These are phyloP conservation scores for Cenopis cana DNA, from an alignment of 2,888 invertebrate species.

Conservation along the genomic window DNA sequence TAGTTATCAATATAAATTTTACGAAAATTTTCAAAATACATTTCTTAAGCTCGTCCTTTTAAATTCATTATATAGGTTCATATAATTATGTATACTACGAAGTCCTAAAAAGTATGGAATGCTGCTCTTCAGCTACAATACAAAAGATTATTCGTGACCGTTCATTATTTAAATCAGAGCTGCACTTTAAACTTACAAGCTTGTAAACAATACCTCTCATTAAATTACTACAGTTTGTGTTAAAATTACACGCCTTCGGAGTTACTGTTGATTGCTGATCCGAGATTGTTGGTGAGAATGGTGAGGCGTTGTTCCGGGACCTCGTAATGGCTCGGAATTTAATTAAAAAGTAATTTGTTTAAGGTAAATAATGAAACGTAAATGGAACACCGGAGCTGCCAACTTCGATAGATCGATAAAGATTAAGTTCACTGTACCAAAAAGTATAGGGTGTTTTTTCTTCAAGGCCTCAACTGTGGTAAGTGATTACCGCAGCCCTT, in stretches of 20 bases:
- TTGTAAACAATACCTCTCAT: constrained; percentile 14
- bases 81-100: too few relatives aligned
- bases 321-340: constrained; percentile 29
- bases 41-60: too few relatives aligned
- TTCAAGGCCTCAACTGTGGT: neutral
- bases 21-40: too few relatives aligned
- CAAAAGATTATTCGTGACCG: too few relatives aligned
- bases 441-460: neutral
- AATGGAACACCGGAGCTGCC: constrained; percentile 16
- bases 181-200: neutral
- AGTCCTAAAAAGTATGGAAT: too few relatives aligned
- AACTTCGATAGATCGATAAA: neutral
- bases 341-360: constrained; percentile 33
- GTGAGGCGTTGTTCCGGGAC: neutral
- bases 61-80: too few relatives aligned
- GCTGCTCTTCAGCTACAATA: too few relatives aligned
- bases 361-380: constrained; percentile 25
- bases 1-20: too few relatives aligned
- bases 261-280: constrained; percentile 31
- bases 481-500: neutral
- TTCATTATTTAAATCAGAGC: constrained; percentile 6
- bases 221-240: constrained; percentile 6
- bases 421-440: neutral
- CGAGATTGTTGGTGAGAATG: constrained; percentile 8
- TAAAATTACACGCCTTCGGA: constrained; percentile 9